Conservation (phyloP, 2,113 vertebrate genomes). For the Hucho hucho region DNA sequence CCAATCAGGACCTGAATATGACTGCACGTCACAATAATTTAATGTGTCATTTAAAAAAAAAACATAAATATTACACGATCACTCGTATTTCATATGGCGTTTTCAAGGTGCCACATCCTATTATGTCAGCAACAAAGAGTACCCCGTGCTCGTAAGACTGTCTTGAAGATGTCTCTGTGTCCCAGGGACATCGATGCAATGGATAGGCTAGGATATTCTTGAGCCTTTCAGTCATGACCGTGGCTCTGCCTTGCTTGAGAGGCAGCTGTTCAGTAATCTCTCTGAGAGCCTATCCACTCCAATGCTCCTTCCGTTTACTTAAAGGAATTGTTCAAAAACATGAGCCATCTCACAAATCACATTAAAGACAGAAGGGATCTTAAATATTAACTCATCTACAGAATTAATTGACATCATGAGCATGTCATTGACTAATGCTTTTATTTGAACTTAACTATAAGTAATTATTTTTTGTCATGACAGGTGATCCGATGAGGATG, state of each 20-base stretch:
- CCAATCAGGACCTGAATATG: no score
- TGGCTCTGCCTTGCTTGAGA: slow-evolving; percentile 45
- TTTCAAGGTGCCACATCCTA: no score
- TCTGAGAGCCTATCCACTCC: slow-evolving; percentile 63
- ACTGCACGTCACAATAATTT: no score
- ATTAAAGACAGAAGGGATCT: slow-evolving; percentile 19
- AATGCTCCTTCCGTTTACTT: slow-evolving; percentile 44
- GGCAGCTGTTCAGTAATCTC: slow-evolving; percentile 69
- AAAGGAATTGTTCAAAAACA: slow-evolving; percentile 64
- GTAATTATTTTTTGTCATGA: not conserved
- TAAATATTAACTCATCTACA: slow-evolving; percentile 14
- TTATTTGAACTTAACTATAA: not conserved
- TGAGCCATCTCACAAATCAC: slow-evolving; percentile 49
- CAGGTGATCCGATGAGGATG: slow-evolving; percentile 17
- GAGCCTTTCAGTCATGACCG: slow-evolving; percentile 50
- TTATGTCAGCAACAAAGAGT: no score
- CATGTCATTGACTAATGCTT: not conserved
- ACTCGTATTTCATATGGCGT: no score
- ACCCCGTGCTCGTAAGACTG: no score
- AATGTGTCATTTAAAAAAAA: no score
- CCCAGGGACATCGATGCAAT: no score
- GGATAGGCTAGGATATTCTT: not conserved
- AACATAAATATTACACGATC: no score
- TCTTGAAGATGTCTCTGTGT: no score
- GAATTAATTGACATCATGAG: not conserved